Conservation (phyloP, 35 echinoderm and acorn worm species). For the Acanthaster planci region DNA sequence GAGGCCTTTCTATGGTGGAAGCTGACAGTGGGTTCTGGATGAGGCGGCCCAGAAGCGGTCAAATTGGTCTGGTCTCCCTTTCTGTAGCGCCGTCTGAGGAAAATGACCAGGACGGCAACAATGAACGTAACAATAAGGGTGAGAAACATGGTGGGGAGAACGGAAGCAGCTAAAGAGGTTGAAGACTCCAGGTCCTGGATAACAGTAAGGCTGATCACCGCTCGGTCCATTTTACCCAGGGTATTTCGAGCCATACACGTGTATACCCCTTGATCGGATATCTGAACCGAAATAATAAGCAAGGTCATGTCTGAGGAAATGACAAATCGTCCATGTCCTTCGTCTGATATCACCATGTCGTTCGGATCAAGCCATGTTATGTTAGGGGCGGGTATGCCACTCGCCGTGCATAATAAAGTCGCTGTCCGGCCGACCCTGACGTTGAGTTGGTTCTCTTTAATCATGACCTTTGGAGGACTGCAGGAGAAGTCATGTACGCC, state of each 20-base stretch:
- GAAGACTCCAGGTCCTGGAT: background rate
- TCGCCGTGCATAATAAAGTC: background rate
- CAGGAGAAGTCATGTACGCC: background rate
- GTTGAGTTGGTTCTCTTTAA: background rate
- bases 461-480: background rate
- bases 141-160: slow-evolving; percentile 25
- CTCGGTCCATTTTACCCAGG: background rate
- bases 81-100: background rate
- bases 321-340: background rate
- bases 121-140: background rate
- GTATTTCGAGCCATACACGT: background rate
- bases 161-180: background rate
- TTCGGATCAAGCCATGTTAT: slow-evolving; percentile 2
- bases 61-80: background rate
- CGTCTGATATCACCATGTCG: background rate
- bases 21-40: background rate
- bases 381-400: background rate
- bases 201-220: background rate
- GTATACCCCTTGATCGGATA: slow-evolving; percentile 9
- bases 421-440: background rate
- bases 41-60: background rate
- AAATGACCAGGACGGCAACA: background rate
- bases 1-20: background rate
- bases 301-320: background rate
- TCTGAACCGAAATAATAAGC: background rate